Conservation (phyloP, 2,888 invertebrate genomes). For the Hylaea fasciaria region DNA sequence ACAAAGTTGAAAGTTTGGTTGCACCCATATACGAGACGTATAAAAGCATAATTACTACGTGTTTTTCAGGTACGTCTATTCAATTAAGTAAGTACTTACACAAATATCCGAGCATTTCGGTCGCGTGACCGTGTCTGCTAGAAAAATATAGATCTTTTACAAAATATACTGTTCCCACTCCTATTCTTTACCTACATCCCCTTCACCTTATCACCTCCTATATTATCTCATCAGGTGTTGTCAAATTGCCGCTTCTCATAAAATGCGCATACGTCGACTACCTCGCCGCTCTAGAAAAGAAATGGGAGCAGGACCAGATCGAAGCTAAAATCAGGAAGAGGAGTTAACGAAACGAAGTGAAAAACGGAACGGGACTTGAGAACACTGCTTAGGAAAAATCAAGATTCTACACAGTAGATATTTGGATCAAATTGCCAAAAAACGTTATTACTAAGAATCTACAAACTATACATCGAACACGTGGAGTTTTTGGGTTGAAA, state of each 20-base stretch:
- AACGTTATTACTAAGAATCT: too few relatives aligned
- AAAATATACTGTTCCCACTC: too few relatives aligned
- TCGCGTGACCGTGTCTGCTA: too few relatives aligned
- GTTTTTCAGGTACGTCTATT: conserved; percentile 66
- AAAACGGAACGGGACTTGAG: not conserved
- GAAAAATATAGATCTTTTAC: too few relatives aligned
- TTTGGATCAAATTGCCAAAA: too few relatives aligned
- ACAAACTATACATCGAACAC: too few relatives aligned
- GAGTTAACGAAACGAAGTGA: conserved; percentile 39
- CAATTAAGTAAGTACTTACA: not conserved
- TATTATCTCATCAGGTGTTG: conserved; percentile 61
- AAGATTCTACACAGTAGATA: too few relatives aligned
- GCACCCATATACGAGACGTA: conserved; percentile 68
- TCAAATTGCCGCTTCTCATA: conserved; percentile 71
- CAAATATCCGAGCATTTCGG: not conserved
- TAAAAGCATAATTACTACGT: conserved; percentile 68
- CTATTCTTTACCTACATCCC: too few relatives aligned
- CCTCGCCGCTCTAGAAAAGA: conserved; percentile 63
- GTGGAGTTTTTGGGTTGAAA: too few relatives aligned
- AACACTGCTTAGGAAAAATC: not conserved
- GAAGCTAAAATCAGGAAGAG: conserved; percentile 65
- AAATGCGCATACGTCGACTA: conserved; percentile 78
- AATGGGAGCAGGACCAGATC: conserved; percentile 52
- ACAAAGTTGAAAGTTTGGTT: conserved; percentile 64
- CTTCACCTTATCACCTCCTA: too few relatives aligned